Evolutionary conservation across 2,888 invertebrate genomes (phyloP).

Genomic region (Blastobasis lacticolella): DNA sequence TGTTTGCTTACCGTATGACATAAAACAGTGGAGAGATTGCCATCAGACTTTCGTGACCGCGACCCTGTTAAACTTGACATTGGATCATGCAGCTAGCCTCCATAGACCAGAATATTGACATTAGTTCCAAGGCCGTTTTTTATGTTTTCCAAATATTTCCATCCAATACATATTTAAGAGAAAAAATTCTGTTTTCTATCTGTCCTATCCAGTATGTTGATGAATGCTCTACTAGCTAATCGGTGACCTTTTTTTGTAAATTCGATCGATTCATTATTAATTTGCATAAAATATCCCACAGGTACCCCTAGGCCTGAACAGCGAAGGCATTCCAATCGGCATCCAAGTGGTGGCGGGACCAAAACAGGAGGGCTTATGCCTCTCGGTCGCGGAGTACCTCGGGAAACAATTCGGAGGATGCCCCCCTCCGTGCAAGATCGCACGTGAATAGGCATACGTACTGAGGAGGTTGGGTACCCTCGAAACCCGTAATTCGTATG

Average conservation of each 20-base stretch:
- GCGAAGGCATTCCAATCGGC: slow-evolving; percentile 83
- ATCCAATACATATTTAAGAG: too few species aligned
- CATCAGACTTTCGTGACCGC: too few species aligned
- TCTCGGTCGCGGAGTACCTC: slow-evolving; percentile 83
- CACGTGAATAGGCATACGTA: background rate
- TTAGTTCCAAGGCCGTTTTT: too few species aligned
- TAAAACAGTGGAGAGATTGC: too few species aligned
- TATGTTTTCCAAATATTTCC: too few species aligned
- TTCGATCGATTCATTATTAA: background rate
- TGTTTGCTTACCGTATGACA: too few species aligned
- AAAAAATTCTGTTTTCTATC: too few species aligned
- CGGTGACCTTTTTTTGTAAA: background rate
- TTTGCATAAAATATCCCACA: slow-evolving; percentile 15
- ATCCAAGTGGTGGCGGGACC: slow-evolving; percentile 85
- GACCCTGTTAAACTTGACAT: too few species aligned
- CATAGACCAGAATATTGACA: too few species aligned
- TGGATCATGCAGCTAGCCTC: too few species aligned
- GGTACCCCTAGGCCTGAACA: slow-evolving; percentile 85
- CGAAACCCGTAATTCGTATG: too few species aligned
- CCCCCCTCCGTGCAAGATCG: slow-evolving; percentile 67
- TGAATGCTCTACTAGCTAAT: background rate
- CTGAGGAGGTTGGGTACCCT: background rate
- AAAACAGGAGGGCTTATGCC: slow-evolving; percentile 79
- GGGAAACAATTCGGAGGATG: slow-evolving; percentile 82
- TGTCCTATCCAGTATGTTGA: too few species aligned